Percentiles rank a stretch among this genome's conserved stretches.
These are phyloP conservation scores for Schizaphis graminum DNA, from an alignment of 2,888 invertebrate species.

Conservation along the genomic window DNA sequence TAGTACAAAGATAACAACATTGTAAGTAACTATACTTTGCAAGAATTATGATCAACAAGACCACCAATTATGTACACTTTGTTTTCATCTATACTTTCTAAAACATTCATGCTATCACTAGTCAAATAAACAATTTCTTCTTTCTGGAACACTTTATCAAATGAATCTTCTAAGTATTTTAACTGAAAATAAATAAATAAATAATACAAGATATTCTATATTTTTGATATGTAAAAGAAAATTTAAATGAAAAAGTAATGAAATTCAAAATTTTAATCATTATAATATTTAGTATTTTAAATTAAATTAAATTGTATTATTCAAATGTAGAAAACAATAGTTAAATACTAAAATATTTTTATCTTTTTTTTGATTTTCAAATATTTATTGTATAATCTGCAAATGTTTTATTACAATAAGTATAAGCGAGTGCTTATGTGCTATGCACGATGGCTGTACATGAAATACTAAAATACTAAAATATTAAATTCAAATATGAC, in stretches of 20 bases:
- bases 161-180: slow-evolving; percentile 78
- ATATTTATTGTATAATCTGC: too few species aligned
- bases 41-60: slow-evolving; percentile 95
- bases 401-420: too few species aligned
- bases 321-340: too few species aligned
- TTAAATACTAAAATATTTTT: too few species aligned
- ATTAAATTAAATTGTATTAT: background rate
- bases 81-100: slow-evolving; percentile 81
- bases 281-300: background rate
- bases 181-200: slow-evolving; percentile 74
- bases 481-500: background rate
- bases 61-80: slow-evolving; percentile 96
- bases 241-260: background rate
- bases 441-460: too few species aligned
- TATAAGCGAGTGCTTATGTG: too few species aligned
- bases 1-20: background rate
- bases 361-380: too few species aligned
- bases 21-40: slow-evolving; percentile 77
- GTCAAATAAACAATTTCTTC: slow-evolving; percentile 90
- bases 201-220: background rate
- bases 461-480: background rate
- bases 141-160: slow-evolving; percentile 80
- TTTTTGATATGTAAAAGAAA: background rate
- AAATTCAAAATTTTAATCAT: background rate
- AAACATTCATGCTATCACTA: slow-evolving; percentile 92